Evolutionary conservation across 2,888 invertebrate species (phyloP).

Genomic region (Agriopis leucophaearia): DNA sequence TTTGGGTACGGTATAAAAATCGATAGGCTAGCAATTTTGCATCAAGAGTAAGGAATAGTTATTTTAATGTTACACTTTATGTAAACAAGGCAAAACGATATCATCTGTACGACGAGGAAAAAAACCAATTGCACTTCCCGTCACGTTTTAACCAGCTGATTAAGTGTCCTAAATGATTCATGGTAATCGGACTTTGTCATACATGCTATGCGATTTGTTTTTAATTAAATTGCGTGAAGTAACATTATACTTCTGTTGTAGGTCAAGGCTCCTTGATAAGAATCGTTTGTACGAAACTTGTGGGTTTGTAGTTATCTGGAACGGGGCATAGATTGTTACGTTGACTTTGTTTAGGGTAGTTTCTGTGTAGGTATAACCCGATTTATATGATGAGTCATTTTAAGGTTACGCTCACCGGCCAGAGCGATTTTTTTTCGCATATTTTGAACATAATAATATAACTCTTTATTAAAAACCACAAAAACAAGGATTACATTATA

Average conservation of each 20-base stretch:
- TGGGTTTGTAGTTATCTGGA: slow-evolving; percentile 12
- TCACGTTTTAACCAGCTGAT: slow-evolving; percentile 14
- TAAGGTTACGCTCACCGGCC: too few species aligned
- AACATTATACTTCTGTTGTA: slow-evolving; percentile 9
- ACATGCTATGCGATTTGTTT: background rate
- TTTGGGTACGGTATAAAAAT: too few species aligned
- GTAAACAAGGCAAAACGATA: too few species aligned
- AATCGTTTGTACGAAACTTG: background rate
- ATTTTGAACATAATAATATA: too few species aligned
- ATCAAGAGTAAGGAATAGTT: too few species aligned
- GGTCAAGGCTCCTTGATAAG: slow-evolving; percentile 48
- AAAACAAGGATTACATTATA: too few species aligned
- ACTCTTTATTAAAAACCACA: too few species aligned
- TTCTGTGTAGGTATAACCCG: background rate
- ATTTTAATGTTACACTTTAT: too few species aligned
- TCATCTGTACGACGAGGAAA: too few species aligned
- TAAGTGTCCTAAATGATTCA: slow-evolving; percentile 35
- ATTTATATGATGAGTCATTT: too few species aligned
- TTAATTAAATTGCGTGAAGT: background rate
- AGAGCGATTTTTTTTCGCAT: too few species aligned
- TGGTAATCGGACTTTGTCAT: slow-evolving; percentile 48
- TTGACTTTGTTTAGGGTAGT: slow-evolving; percentile 17
- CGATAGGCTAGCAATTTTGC: too few species aligned
- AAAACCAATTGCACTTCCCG: slow-evolving; percentile 1
- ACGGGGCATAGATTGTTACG: slow-evolving; percentile 12